Evolutionary conservation across 2,113 vertebrate species (phyloP).

Genomic region (Galeopterus variegatus): DNA sequence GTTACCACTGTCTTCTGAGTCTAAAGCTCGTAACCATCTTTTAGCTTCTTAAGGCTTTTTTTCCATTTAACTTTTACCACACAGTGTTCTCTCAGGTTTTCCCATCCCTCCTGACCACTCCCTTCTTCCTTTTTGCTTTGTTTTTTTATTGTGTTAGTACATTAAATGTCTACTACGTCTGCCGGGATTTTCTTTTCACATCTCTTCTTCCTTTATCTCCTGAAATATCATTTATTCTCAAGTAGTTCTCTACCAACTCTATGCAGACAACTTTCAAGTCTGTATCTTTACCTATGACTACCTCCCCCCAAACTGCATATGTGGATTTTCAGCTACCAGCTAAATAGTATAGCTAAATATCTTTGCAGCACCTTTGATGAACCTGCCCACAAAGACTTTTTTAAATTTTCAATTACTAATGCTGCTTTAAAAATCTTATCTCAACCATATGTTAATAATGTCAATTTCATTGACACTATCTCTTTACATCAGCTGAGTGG

Average conservation of each 20-base stretch:
- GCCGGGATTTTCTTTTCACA: neutral
- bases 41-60: neutral
- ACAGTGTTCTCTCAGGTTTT: neutral
- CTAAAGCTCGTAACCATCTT: neutral
- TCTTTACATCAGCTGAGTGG: neutral
- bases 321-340: neutral
- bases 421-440: neutral
- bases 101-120: neutral
- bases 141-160: neutral
- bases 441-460: neutral
- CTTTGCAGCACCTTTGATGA: neutral
- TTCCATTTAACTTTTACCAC: neutral
- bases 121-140: neutral
- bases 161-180: neutral
- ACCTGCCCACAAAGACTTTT: neutral
- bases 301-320: neutral
- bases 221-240: neutral
- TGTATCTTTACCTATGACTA: accelerated
- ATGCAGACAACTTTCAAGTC: neutral
- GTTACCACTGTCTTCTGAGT: neutral
- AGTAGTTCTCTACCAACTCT: neutral
- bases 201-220: neutral
- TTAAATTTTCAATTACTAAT: neutral
- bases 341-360: neutral
- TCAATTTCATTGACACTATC: neutral